Percentiles rank a stretch among this genome's conserved stretches.
Evolutionary conservation across 2,888 invertebrate genomes (phyloP).

Genomic region (Blastobasis adustella): DNA sequence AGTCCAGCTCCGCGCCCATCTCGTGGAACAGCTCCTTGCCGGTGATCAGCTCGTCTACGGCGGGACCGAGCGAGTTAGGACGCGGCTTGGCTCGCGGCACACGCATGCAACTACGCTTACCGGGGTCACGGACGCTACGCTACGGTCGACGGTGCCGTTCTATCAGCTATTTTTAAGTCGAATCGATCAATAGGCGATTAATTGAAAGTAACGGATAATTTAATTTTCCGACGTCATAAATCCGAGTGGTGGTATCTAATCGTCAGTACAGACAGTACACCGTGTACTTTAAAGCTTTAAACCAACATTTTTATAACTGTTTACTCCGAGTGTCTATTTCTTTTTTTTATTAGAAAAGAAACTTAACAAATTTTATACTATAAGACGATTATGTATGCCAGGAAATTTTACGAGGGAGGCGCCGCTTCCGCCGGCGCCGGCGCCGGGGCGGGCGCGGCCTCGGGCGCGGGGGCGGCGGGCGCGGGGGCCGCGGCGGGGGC

Average conservation of each 20-base stretch:
- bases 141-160: slow-evolving; percentile 28
- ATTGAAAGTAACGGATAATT: too few relatives aligned
- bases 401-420: slow-evolving; percentile 5
- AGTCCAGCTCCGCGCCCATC: slow-evolving; percentile 94
- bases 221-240: too few relatives aligned
- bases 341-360: too few relatives aligned
- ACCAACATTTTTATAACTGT: too few relatives aligned
- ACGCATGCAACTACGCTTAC: slow-evolving; percentile 32
- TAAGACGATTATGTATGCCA: too few relatives aligned
- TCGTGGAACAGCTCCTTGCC: slow-evolving; percentile 94
- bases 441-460: slow-evolving; percentile 12
- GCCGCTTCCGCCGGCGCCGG: slow-evolving; percentile 22
- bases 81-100: slow-evolving; percentile 21
- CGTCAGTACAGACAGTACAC: too few relatives aligned
- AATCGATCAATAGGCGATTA: too few relatives aligned
- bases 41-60: slow-evolving; percentile 86
- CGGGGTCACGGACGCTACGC: too few relatives aligned
- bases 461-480: slow-evolving; percentile 7
- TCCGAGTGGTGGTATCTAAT: too few relatives aligned
- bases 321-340: too few relatives aligned
- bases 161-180: slow-evolving; percentile 58
- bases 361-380: too few relatives aligned
- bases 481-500: slow-evolving; percentile 6
- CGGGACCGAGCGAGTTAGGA: slow-evolving; percentile 44
- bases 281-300: too few relatives aligned